Conservation (phyloP, 2,888 invertebrate species). For the Netelia melanura region DNA sequence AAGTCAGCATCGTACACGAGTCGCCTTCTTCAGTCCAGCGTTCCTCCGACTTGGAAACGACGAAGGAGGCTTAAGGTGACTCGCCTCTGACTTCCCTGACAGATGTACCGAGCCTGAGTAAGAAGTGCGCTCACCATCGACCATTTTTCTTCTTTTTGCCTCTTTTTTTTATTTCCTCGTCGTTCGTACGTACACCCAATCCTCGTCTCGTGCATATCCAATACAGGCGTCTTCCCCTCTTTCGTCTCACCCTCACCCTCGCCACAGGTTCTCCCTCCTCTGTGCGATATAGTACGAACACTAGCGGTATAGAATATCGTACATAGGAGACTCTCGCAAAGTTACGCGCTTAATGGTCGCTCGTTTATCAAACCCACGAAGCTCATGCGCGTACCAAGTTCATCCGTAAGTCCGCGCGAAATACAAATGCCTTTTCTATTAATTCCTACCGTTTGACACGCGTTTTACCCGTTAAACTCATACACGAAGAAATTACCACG, state of each 20-base stretch:
- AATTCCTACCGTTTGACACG: slow-evolving; percentile 76
- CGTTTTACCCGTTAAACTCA: slow-evolving; percentile 1
- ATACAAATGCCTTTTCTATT: slow-evolving; percentile 80
- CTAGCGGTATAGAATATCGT: slow-evolving; percentile 14
- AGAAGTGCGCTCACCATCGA: slow-evolving; percentile 56
- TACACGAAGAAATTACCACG: not conserved
- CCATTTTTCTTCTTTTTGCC: slow-evolving; percentile 37
- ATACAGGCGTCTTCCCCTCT: slow-evolving; percentile 25
- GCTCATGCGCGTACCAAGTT: slow-evolving; percentile 22
- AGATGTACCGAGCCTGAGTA: slow-evolving; percentile 53
- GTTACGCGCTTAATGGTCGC: slow-evolving; percentile 67
- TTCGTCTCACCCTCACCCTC: slow-evolving; percentile 41
- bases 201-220: slow-evolving; percentile 23
- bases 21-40: slow-evolving; percentile 12
- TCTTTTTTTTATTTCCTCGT: slow-evolving; percentile 5
- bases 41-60: slow-evolving; percentile 15
- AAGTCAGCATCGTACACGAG: not conserved
- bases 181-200: slow-evolving; percentile 34
- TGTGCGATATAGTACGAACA: slow-evolving; percentile 3
- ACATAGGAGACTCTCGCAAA: slow-evolving; percentile 44
- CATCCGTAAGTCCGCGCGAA: slow-evolving; percentile 71
- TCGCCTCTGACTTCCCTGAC: slow-evolving; percentile 57
- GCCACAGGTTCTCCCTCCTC: slow-evolving; percentile 17
- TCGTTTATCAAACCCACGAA: slow-evolving; percentile 65
- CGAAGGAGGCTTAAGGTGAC: slow-evolving; percentile 54